Base-by-base conservation (phyloP, 2,797 vertebrate genomes). In the Falco novaeseelandiae region DNA sequence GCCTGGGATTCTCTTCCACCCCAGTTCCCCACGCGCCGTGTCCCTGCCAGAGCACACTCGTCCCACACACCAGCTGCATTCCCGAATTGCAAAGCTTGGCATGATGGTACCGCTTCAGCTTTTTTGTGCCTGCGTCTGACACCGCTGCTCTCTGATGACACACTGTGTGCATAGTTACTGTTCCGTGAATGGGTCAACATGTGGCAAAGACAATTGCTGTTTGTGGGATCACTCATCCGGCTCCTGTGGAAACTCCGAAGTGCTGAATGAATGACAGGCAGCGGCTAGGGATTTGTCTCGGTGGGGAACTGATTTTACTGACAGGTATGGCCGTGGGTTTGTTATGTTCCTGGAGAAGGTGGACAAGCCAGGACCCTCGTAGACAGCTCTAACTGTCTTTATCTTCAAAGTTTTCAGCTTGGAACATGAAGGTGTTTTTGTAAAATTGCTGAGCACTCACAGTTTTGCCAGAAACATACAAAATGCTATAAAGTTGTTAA, bases 81-180 rank as follows among this genome's bases (percentile, higher is more conserved):
- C 63, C 36, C 52, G 22, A 38, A 17, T 1, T 3, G 34, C 48
- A 42, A 25, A 58, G 13, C 49, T 12, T 59, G 46, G 27, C 32
- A 1, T 2, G 27, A 4, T 7, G 32, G 22, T 7, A 32, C 30
- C 20, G 1, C 27, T 23, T 27, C 49, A 14, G 65, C 14, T 42
- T 13, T 23, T 1, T 5, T 16, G 34, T n/a, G 30, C 10, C 1
- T 5, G 2, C 5, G 8, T 59, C 16, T 26, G 5, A 10, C n/a
- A 8, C 29, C 44, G 2, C 21, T 22, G 32, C 2, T 40, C 23
- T 4, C 8, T 19, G 72, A 8, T 6, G 70, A 18, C 9, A 1
- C 5, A 8, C 46, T 52, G 26, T 6, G 3, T n/a, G 21, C 22
- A 1, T 3, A 13, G 51, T 3, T 12, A 8, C 36, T 55, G 88